Conservation (phyloP, 2,888 invertebrate genomes). For the Trypoxylon attenuatum region DNA sequence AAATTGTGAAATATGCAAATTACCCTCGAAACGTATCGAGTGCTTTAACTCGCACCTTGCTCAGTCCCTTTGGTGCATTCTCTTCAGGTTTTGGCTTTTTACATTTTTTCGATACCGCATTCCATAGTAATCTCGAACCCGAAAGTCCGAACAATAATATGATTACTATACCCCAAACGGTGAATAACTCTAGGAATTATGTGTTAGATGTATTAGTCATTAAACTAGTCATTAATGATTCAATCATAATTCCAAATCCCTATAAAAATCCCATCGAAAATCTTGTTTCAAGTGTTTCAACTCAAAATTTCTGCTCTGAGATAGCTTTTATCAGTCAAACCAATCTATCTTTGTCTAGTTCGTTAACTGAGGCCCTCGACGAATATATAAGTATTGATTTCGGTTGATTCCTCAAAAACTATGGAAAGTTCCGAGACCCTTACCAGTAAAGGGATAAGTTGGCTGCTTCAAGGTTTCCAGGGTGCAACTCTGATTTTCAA, state of each 20-base stretch:
- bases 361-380: too few relatives aligned
- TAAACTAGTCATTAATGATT: too few relatives aligned
- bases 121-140: slow-evolving; percentile 33
- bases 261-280: not conserved
- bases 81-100: slow-evolving; percentile 16
- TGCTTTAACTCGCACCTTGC: slow-evolving; percentile 78
- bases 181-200: slow-evolving; percentile 59
- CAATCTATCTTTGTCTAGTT: not conserved
- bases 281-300: not conserved
- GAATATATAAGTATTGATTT: too few relatives aligned
- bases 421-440: too few relatives aligned
- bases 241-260: too few relatives aligned
- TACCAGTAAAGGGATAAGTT: slow-evolving; percentile 83
- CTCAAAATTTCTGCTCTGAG: not conserved
- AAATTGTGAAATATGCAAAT: slow-evolving; percentile 45
- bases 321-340: slow-evolving; percentile 8
- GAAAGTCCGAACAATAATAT: slow-evolving; percentile 50
- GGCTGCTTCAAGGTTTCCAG: slow-evolving; percentile 79
- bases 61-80: slow-evolving; percentile 50
- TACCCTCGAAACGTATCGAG: slow-evolving; percentile 90
- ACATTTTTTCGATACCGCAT: slow-evolving; percentile 32
- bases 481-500: slow-evolving; percentile 76
- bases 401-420: too few relatives aligned
- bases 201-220: too few relatives aligned
- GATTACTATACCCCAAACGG: slow-evolving; percentile 54